phyloP scores from a whole-genome alignment of 2,888 invertebrate genomes.

The Philaethria dido region DNA sequence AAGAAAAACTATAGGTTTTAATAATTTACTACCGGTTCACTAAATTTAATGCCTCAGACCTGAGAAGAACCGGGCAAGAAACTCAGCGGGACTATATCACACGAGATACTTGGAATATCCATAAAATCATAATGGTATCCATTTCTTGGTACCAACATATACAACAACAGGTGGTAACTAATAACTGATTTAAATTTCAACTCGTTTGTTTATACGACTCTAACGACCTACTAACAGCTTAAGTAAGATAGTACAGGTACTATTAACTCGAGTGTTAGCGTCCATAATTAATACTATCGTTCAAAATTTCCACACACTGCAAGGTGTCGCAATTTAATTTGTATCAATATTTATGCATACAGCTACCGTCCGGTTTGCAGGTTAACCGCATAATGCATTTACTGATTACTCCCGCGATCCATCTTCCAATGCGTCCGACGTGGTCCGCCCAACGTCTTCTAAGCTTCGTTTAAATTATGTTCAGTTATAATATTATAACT shows the following conservation, averaged over 20 bases:
- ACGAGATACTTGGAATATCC: too few relatives aligned
- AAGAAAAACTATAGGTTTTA: too few relatives aligned
- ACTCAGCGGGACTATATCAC: too few relatives aligned
- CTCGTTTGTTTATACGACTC: neutral
- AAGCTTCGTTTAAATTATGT: constrained; percentile 46
- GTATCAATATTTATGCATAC: constrained; percentile 67
- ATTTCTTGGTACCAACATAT: neutral
- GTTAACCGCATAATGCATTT: constrained; percentile 78
- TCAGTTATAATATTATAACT: constrained; percentile 5
- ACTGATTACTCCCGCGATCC: constrained; percentile 77
- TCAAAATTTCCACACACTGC: constrained; percentile 18
- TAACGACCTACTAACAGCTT: constrained; percentile 5
- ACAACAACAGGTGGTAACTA: constrained; percentile 5
- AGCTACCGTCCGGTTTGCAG: constrained; percentile 61
- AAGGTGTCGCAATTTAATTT: constrained; percentile 46
- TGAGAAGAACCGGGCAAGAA: too few relatives aligned
- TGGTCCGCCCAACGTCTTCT: constrained; percentile 64
- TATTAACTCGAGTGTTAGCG: constrained; percentile 3
- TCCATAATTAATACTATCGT: constrained; percentile 21
- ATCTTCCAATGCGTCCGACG: constrained; percentile 71
- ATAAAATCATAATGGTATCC: neutral
- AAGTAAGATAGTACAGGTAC: neutral
- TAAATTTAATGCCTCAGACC: too few relatives aligned
- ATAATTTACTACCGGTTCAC: too few relatives aligned
- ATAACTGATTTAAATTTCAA: neutral